Base-by-base conservation (phyloP, 2,888 invertebrate species). In the Eupithecia insigniata region DNA sequence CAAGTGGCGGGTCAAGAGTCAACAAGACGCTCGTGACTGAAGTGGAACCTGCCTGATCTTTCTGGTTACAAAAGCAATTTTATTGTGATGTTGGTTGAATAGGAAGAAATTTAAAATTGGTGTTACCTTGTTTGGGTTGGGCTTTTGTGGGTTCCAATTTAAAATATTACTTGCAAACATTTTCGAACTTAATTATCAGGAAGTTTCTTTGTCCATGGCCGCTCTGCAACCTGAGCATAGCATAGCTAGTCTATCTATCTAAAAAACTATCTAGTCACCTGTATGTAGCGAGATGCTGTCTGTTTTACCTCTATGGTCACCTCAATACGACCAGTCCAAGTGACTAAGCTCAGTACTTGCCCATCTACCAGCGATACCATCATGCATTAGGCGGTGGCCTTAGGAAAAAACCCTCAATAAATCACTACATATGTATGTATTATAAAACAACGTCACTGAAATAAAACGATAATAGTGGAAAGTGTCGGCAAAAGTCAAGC, bases 1-100 rank as follows among this genome's bases (percentile, higher is more conserved):
- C 64, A 28, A 67, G 55, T n/a, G n/a, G 65, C 66, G 30, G 70
- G 70, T 70, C 66, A 66, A 66, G 60, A 61, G 66, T 70, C 66
- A 70, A 70, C 66, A 66, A 66, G 70, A 28, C 51, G 28, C 34
- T 70, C 66, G 66, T 70, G 66, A 70, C 61, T 51, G 26, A 26
- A 39, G 36, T 30, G 36, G 67, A 28, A 65, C 14, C 26, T 32
- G 12, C 7, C 22, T 55, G 55, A 55, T 26, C 39, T 67, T 60
- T 67, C 60, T 28, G 36, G 22, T 34, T 26, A 64, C 22, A 39
- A 64, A 39, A 67, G 51, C 60, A 60, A 30, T 55, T 30, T 30
- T 60, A 32, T 39, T 36, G 36, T 64, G 36, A 36, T 36, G 36
- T n/a, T 26, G 55, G 60, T 60, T 26, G 22, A 64, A 64, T 64